A percentile compares a stretch with the other conserved stretches of the same genome.
phyloP scores from a whole-genome alignment of 1,140 invertebrate species.

The Achatina immaculata region DNA sequence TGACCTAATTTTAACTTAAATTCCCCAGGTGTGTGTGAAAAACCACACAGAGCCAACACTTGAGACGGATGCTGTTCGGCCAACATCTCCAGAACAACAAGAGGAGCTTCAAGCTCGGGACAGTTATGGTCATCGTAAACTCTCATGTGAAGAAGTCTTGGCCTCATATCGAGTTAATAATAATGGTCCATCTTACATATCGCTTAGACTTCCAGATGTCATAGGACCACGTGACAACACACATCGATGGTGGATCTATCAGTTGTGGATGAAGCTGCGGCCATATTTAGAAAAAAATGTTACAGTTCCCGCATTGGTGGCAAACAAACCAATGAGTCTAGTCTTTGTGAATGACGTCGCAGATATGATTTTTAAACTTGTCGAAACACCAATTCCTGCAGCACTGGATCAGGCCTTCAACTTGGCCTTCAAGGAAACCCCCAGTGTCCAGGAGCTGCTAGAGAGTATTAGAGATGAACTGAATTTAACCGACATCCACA shows the following conservation, averaged over 20 bases:
- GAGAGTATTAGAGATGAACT: conserved; percentile 54
- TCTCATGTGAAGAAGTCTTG: conserved; percentile 71
- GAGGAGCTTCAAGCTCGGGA: conserved; percentile 59
- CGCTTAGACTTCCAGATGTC: conserved; percentile 73
- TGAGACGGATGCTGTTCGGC: conserved; percentile 68
- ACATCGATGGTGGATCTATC: conserved; percentile 73
- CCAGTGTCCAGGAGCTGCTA: conserved; percentile 63
- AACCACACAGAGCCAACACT: conserved; percentile 48
- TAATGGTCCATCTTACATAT: conserved; percentile 67
- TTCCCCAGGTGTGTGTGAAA: conserved; percentile 65
- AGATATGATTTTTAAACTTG: conserved; percentile 57
- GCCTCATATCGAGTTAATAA: conserved; percentile 45
- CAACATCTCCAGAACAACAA: conserved; percentile 57
- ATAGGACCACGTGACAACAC: conserved; percentile 73
- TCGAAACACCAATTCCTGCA: conserved; percentile 40
- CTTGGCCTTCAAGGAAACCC: conserved; percentile 66
- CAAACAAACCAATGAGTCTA: conserved; percentile 68
- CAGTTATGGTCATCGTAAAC: conserved; percentile 71
- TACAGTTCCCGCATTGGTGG: conserved; percentile 62
- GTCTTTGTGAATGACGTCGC: conserved; percentile 73
- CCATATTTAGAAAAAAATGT: conserved; percentile 50
- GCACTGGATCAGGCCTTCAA: conserved; percentile 70
- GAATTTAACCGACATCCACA: conserved; percentile 52
- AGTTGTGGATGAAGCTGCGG: conserved; percentile 71
- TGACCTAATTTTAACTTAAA: not conserved